Evolutionary conservation across 2,797 vertebrate genomes (phyloP), one percentile per base, ranked within the genome.

Genomic region (Chiroxiphia lanceolata): DNA sequence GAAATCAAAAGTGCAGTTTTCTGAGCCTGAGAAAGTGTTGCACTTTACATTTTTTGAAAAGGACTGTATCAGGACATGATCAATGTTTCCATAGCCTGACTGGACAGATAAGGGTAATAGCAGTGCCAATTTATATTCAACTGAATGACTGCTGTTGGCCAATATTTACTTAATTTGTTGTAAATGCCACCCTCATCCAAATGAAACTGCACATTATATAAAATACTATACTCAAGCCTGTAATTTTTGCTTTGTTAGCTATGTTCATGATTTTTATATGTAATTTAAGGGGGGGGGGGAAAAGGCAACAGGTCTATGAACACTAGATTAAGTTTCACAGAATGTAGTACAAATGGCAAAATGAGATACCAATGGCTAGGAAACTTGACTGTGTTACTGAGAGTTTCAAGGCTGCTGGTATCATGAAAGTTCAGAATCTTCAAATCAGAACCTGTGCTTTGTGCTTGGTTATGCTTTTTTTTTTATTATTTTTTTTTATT

Each of bases 101-200:
- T 77, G 75, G 74, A 91, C 51, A 95, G 75, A 85, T 89, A 44
- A 51, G 56, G 0, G 8, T 67, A 68, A 89, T 11, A 1, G 14
- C 15, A 82, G 67, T 79, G 54, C 11, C n/a, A 77, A 60, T 89
- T 89, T 85, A 45, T 83, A 60, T 64, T 83, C 51, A 70, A 45
- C 87, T 56, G 44, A 89, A 92, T 63, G 51, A 29, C 40, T 70
- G 13, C 6, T 79, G 44, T 79, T 87, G 47, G 26, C 13, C 51
- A 91, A 44, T 42, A 53, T 87, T 92, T 95, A 42, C 40, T 84
- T 76, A 33, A 80, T 87, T 93, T 89, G 17, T 64, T 90, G 59
- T 48, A 53, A 81, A 23, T 45, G 23, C 29, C n/a, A 84, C 13
- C 12, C 26, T 90, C 33, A 90, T 38, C 29, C 3, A 5, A 89